Base-by-base conservation (phyloP, 2,888 invertebrate species). In the Malacosoma neustria region DNA sequence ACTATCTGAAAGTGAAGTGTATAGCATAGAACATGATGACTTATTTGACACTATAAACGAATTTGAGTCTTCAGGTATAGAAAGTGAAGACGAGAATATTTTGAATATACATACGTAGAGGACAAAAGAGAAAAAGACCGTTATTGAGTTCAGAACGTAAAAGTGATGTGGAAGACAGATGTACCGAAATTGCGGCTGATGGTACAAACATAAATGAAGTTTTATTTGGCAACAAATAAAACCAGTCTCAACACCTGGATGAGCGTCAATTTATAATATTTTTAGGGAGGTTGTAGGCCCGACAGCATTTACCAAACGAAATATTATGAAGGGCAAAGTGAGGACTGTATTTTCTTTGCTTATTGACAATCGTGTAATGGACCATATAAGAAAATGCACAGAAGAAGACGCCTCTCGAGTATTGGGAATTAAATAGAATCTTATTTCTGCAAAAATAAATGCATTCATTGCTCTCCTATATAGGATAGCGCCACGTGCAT, bases 311-410 rank as follows among this genome's bases (percentile, higher is more conserved):
- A 35, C 40, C 30, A 49, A 50, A 47, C 34, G 45, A 15, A 40
- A 47, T 14, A 34, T 34, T 34, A 34, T 45, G 38, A 47, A 40
- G 30, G 41, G 43, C n/a, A 30, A 42, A 42, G 36, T 49, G 31
- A 46, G 29, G 38, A 44, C 36, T 29, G 41, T 41, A 38, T 48
- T 49, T 43, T 36, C 35, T 39, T 36, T 45, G 13, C 34, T 43
- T 30, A 36, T 47, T 35, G 40, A 47, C 37, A 33, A 43, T 15
- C 32, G 3, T 35, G 42, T 48, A 15, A 42, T 48, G 32, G 37
- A 43, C 15, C 38, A 39, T 35, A 47, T 50, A 31, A 42, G 40
- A 44, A 45, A 33, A 13, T 51, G 45, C 37, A 49, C 48, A 13
- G 40, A 49, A 36, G 9, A 31, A 40, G 48, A 48, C 31, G 40